These are phyloP conservation scores for Oxyteleia sp. DNA, from an alignment of 2,888 invertebrate species.

Conservation along the genomic window DNA sequence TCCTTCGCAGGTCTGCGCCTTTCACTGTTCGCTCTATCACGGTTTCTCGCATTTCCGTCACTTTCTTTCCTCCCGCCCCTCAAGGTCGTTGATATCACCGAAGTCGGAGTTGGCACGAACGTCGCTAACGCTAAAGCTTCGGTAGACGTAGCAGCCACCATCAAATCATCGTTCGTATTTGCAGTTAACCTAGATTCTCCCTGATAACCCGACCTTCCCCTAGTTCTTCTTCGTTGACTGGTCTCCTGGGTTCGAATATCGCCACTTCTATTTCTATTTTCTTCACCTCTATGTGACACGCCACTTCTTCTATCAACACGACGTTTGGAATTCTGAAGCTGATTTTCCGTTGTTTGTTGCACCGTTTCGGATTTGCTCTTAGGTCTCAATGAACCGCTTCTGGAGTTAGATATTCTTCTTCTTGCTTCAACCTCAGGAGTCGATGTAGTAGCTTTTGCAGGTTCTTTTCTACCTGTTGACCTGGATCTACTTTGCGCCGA, in stretches of 20 bases:
- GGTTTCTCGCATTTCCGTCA: slow-evolving; percentile 58
- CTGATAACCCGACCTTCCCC: slow-evolving; percentile 32
- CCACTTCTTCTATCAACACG: slow-evolving; percentile 42
- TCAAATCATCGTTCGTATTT: slow-evolving; percentile 25
- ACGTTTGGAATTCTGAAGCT: slow-evolving; percentile 12
- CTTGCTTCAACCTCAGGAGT: slow-evolving; percentile 57
- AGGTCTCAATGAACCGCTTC: slow-evolving; percentile 53
- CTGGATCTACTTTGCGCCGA: too few species aligned
- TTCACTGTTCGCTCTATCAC: slow-evolving; percentile 59
- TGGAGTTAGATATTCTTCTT: slow-evolving; percentile 69
- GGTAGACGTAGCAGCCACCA: slow-evolving; percentile 46
- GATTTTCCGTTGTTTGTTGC: slow-evolving; percentile 36
- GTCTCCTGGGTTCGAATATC: slow-evolving; percentile 29
- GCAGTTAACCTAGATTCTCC: not conserved
- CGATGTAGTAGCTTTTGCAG: slow-evolving; percentile 24
- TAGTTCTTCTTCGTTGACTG: slow-evolving; percentile 41
- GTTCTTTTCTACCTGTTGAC: slow-evolving; percentile 45
- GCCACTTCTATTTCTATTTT: slow-evolving; percentile 3
- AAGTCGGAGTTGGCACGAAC: slow-evolving; percentile 42
- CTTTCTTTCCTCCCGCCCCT: slow-evolving; percentile 63
- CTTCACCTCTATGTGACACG: slow-evolving; percentile 6
- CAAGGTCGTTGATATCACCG: slow-evolving; percentile 51
- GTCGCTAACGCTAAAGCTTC: slow-evolving; percentile 46
- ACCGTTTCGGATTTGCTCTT: slow-evolving; percentile 62
- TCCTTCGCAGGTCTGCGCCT: slow-evolving; percentile 77